Base-by-base conservation (phyloP, 2,113 vertebrate species). In the Lamprologus speciosus region DNA sequence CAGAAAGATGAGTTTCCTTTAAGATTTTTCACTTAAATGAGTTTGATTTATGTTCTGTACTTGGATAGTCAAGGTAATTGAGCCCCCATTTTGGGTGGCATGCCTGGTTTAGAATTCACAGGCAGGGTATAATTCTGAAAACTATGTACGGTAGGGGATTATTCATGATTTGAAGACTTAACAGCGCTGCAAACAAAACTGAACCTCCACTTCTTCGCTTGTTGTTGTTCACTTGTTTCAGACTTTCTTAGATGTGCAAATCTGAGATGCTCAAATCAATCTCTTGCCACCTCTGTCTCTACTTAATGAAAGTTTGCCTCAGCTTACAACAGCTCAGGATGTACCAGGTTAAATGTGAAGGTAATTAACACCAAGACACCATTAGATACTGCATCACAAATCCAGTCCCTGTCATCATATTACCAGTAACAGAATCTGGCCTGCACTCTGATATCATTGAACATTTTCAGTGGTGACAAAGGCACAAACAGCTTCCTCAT, bases 311-410 rank as follows among this genome's bases (percentile, higher is more conserved):
- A 19, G 57, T 83, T 13, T 53, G 84, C 3, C 40, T 84, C 84
- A 57, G 7, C 6, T 82, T 50, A 70, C 51, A 33, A 45, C 81
- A 54, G 10, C 13, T 47, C 7, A 78, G 3, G 26, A 51, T 78
- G 45, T 51, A 10, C 73, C 26, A 81, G 57, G 45, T 70, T 47
- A 81, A 86, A 86, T 73, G 60, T 82, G 60, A 81, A 81, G 40
- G n/a, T 33, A 73, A 81, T 70, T 73, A 70, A 26, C 85, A 81
- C 35, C 11, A 57, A n/a, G 33, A 21, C 23, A 4, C 2, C 47
- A 37, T 40, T 51, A 51, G 17, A 85, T 51, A 57, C 17, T 3
- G 7, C 63, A 55, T 40, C 63, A 55, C 33, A 78, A 58, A 33
- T 78, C n/a, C 31, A n/a, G 33, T 28, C 42, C 35, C 17, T 31